Evolutionary conservation across 2,797 vertebrate species (phyloP).

Genomic region (Neosilurus mollespiculum): DNA sequence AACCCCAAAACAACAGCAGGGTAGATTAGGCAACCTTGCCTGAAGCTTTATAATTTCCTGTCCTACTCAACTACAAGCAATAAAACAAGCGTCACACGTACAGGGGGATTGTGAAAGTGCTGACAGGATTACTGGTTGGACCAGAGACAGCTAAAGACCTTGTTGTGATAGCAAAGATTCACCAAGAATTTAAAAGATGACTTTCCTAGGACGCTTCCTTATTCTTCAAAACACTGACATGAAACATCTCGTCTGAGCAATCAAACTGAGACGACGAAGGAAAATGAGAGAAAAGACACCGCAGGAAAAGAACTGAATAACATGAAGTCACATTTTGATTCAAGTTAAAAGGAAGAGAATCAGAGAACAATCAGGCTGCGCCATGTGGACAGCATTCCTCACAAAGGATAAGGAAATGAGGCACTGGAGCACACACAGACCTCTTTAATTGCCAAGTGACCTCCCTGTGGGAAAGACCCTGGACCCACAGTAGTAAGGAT

Average conservation of each 20-base stretch:
- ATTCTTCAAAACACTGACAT: background rate
- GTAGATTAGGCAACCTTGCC: background rate
- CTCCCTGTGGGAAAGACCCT: background rate
- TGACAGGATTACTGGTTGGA: conserved; percentile 5
- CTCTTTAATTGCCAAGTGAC: background rate
- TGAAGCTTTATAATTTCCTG: background rate
- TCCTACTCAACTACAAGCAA: conserved; percentile 2
- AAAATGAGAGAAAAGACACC: background rate
- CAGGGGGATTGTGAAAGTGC: background rate
- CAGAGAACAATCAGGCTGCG: conserved; percentile 11
- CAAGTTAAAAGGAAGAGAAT: background rate
- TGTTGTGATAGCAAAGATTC: conserved; percentile 9
- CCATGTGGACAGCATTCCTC: background rate
- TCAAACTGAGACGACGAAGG: background rate
- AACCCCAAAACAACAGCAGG: background rate
- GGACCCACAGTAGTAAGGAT: background rate
- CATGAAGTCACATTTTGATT: background rate
- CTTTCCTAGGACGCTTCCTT: background rate
- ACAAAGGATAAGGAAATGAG: conserved; percentile 16
- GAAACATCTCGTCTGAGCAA: background rate
- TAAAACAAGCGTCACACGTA: no score
- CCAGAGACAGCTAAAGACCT: background rate
- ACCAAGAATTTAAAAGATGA: background rate
- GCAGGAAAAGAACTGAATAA: background rate
- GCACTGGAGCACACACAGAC: background rate